phyloP scores from a whole-genome alignment of 1,140 invertebrate species.

The Physella acuta region DNA sequence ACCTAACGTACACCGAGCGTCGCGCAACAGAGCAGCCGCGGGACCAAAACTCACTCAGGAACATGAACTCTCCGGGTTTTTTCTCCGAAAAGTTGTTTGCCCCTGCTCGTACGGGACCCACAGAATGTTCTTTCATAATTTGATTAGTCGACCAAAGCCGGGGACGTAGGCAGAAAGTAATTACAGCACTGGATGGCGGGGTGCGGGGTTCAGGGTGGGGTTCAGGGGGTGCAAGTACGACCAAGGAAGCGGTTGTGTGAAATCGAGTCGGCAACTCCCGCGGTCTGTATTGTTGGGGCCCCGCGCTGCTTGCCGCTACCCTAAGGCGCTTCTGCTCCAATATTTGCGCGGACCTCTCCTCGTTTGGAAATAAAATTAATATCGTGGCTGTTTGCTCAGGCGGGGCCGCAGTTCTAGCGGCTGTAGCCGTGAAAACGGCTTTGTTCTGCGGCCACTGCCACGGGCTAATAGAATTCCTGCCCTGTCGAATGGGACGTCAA shows the following conservation, averaged over 20 bases:
- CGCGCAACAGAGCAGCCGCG: background rate
- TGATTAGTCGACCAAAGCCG: too few relatives aligned
- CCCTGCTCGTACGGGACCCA: too few relatives aligned
- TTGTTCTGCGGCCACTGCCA: background rate
- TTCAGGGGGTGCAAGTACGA: too few relatives aligned
- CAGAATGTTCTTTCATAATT: too few relatives aligned
- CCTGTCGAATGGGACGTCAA: background rate
- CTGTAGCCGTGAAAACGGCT: constrained; percentile 1
- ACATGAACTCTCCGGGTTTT: too few relatives aligned
- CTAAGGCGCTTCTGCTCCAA: constrained; percentile 16
- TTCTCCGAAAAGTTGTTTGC: too few relatives aligned
- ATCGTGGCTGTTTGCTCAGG: constrained; percentile 16
- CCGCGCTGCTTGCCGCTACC: background rate
- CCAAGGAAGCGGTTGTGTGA: too few relatives aligned
- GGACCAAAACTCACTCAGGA: background rate
- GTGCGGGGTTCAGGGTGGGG: too few relatives aligned
- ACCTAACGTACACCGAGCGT: background rate
- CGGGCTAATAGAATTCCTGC: constrained; percentile 17
- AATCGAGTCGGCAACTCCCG: too few relatives aligned
- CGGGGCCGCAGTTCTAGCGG: background rate
- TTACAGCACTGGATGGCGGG: too few relatives aligned
- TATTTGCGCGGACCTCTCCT: constrained; percentile 15
- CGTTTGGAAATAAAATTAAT: constrained; percentile 27
- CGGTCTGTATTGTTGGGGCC: background rate
- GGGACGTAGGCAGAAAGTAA: too few relatives aligned